Base-by-base conservation (phyloP, 2,113 vertebrate species). In the Atherinomorus stipes region DNA sequence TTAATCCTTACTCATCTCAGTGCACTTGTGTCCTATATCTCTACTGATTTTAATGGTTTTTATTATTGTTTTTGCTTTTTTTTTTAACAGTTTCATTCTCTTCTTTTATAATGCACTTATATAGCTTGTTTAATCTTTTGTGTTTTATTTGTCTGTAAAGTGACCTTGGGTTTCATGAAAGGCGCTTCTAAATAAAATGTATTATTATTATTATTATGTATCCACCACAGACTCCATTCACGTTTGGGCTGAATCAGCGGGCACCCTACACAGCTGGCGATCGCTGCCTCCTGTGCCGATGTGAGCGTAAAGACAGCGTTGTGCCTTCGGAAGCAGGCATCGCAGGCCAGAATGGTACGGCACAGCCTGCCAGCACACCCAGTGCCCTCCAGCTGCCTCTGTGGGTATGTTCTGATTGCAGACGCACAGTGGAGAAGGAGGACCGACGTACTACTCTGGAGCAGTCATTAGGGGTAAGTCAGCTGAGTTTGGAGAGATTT, bases 371-470 rank as follows among this genome's bases (percentile, higher is more conserved):
- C 77, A 96, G 96, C 93, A 84, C 95, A 63, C 92, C 94, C 88
- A 95, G 90, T 28, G 90, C 95, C 91, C 95, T 98, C 82, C 96
- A 96, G 91, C 94, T 99, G 83, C 97, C 97, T 7, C 92, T 99
- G 58, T 98, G 97, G 95, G 97, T 99, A 66, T 99, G 97, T 84
- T 95, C 97, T 0, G 96, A 97, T 94, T 99, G 97, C 90, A 93
- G 97, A 57, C 93, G 95, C 80, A 96, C 97, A 0, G 96, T 98
- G 10, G 97, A 98, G 90, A 97, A 96, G 86, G 97, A 98, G 78
- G 96, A 97, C 74, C 94, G 95, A 50, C 96, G 94, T 3, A 89
- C 94, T 5, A 87, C 95, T 28, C 92, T 94, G 64, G 96, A 96
- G 88, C 95, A 95, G 70, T 95, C 95, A 31, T 83, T 95, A 23